Evolutionary conservation across 2,888 invertebrate genomes (phyloP).

Genomic region (Lutraria lutraria): DNA sequence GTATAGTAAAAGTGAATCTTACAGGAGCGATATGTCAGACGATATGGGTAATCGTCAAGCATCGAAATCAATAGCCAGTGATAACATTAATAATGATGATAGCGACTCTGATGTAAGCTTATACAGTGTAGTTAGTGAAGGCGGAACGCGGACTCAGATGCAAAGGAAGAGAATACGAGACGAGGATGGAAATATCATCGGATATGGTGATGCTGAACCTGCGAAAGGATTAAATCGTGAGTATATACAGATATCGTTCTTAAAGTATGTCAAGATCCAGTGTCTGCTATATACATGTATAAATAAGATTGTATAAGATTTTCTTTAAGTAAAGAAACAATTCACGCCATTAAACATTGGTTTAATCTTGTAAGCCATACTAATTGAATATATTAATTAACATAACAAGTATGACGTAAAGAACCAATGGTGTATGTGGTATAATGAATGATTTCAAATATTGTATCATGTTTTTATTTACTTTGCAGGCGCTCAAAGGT

Average conservation of each 20-base stretch:
- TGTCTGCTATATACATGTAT: too few species aligned
- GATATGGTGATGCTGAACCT: constrained; percentile 74
- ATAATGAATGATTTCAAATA: too few species aligned
- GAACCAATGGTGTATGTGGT: too few species aligned
- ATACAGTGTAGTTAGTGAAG: constrained; percentile 81
- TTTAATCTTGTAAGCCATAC: too few species aligned
- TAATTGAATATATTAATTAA: too few species aligned
- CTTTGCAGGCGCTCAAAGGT: constrained; percentile 14
- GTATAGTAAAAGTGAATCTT: constrained; percentile 75
- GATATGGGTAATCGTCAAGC: constrained; percentile 27
- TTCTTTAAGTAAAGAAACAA: too few species aligned
- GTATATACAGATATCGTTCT: neutral
- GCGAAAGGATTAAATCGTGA: constrained; percentile 9
- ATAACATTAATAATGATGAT: constrained; percentile 50
- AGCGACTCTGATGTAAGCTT: constrained; percentile 71
- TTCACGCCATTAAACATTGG: too few species aligned
- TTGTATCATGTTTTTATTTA: neutral
- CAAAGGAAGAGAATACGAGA: constrained; percentile 78
- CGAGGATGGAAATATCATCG: constrained; percentile 78
- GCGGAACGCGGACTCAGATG: constrained; percentile 81
- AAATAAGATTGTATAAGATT: too few species aligned
- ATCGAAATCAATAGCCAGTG: constrained; percentile 53
- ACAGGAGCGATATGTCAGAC: constrained; percentile 59
- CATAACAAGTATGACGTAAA: too few species aligned
- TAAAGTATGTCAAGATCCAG: too few species aligned